These are phyloP conservation scores for Zaprionus camerounensis DNA, from an alignment of 1,140 invertebrate genomes.

Conservation along the genomic window DNA sequence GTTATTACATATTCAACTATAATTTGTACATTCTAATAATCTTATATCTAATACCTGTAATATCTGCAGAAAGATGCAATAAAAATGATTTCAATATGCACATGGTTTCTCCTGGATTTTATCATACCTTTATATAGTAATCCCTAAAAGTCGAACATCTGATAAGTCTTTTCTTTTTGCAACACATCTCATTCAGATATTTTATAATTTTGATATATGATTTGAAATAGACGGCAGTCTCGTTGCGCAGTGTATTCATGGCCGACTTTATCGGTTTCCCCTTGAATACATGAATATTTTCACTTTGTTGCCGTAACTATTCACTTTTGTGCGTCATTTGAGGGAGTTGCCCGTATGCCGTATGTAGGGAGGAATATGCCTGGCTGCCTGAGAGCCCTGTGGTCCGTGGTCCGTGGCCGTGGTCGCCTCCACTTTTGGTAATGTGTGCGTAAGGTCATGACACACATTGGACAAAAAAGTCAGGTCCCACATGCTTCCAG, in stretches of 20 bases:
- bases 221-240: neutral
- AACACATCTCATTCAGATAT: no score
- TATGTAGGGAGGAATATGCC: neutral
- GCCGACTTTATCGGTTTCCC: constrained; percentile 4
- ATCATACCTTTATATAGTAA: no score
- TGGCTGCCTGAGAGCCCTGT: neutral
- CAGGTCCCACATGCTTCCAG: constrained; percentile 12
- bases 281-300: constrained; percentile 28
- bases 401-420: neutral
- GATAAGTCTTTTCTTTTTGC: no score
- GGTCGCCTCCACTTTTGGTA: constrained; percentile 13
- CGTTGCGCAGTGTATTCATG: neutral
- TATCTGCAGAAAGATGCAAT: no score
- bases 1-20: no score
- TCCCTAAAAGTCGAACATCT: no score
- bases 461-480: constrained; percentile 44
- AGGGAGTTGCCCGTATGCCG: neutral
- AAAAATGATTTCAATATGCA: no score
- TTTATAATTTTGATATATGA: no score
- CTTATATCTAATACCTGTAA: no score
- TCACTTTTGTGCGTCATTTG: constrained; percentile 34
- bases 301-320: constrained; percentile 27
- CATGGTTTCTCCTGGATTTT: no score
- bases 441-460: constrained; percentile 50
- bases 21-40: no score